Conservation (phyloP, 2,797 vertebrate genomes). For the Sibirionetta formosa region DNA sequence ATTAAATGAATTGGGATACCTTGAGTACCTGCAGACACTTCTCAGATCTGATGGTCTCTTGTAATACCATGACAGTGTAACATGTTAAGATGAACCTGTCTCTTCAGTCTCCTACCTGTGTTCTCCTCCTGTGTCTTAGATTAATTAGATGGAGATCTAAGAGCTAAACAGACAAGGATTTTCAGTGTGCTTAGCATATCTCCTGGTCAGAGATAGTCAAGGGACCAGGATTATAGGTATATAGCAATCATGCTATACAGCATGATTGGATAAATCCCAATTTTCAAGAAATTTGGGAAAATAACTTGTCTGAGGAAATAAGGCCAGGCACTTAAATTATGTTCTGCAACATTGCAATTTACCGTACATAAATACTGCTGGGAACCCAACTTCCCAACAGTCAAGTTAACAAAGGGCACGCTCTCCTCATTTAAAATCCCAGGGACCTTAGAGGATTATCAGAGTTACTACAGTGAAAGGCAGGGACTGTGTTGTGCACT, state of each 20-base stretch:
- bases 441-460: not conserved
- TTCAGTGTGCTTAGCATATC: not conserved
- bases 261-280: not conserved
- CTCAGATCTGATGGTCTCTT: not conserved
- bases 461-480: not conserved
- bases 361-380: not conserved
- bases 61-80: not conserved
- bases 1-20: rapidly evolving
- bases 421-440: not conserved
- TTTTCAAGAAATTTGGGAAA: not conserved
- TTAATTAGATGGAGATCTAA: not conserved
- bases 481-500: not conserved
- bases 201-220: not conserved
- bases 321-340: not conserved
- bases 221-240: not conserved
- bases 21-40: not conserved
- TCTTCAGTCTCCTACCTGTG: not conserved
- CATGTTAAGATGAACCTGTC: not conserved
- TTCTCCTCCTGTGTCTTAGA: not conserved
- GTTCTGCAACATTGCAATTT: not conserved
- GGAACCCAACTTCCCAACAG: not conserved
- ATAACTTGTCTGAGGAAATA: not conserved
- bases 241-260: not conserved
- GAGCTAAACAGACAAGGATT: not conserved
- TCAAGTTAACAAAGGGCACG: not conserved